Percentiles rank a stretch among this genome's conserved stretches.
Evolutionary conservation across 2,113 vertebrate genomes (phyloP).

Genomic region (Eolophus roseicapilla): DNA sequence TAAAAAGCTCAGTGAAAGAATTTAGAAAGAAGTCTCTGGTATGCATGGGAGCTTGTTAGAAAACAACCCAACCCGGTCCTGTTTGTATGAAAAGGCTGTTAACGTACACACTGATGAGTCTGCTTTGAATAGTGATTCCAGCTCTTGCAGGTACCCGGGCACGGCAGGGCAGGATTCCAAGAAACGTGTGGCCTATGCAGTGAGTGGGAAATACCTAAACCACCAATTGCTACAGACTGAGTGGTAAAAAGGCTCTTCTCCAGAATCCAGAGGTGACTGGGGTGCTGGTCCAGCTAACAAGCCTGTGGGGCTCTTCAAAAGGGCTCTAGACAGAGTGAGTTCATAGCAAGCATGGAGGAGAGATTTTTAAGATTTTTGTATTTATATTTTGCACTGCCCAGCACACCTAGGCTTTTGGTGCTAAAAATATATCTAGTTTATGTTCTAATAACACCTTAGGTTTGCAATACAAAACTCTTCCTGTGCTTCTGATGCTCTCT

Average conservation of each 20-base stretch:
- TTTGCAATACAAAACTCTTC: background rate
- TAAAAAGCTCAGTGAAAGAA: background rate
- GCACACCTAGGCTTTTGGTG: background rate
- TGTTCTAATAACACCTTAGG: background rate
- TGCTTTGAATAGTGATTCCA: background rate
- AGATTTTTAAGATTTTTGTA: background rate
- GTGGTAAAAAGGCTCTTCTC: background rate
- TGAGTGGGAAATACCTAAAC: background rate
- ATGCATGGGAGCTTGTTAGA: fast-evolving
- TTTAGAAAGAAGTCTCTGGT: background rate
- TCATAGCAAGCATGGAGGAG: background rate
- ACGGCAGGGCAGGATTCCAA: background rate
- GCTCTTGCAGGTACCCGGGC: background rate
- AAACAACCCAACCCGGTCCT: background rate
- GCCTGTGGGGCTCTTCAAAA: background rate
- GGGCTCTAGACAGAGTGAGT: background rate
- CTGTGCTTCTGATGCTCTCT: background rate
- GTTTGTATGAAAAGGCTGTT: background rate
- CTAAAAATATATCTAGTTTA: background rate
- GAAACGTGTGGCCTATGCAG: background rate
- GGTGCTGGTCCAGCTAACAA: background rate
- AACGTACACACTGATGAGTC: background rate
- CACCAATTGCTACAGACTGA: background rate
- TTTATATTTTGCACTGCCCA: background rate
- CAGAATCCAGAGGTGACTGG: background rate